Evolutionary conservation across 2,888 invertebrate species (phyloP).

Genomic region (Oligia latruncula): DNA sequence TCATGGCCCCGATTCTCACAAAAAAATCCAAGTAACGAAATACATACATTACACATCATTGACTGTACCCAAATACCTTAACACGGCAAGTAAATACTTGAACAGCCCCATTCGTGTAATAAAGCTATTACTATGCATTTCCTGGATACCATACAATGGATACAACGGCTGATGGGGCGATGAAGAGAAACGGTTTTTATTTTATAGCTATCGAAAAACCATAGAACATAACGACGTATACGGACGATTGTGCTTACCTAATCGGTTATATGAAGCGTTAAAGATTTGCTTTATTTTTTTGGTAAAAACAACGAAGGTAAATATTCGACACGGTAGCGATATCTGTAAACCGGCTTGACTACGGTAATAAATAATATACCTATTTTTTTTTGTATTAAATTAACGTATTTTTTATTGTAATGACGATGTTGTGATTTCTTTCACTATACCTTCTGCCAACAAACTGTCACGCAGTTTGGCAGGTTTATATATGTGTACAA

Average conservation of each 20-base stretch:
- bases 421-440: too few relatives aligned
- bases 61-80: constrained; percentile 15
- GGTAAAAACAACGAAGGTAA: constrained; percentile 30
- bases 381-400: too few relatives aligned
- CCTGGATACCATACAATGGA: constrained; percentile 62
- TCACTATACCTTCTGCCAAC: too few relatives aligned
- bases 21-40: neutral
- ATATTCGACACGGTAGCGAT: neutral
- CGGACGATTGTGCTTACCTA: constrained; percentile 63
- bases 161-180: constrained; percentile 56
- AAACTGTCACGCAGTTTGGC: too few relatives aligned
- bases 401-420: too few relatives aligned
- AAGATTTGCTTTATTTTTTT: constrained; percentile 45
- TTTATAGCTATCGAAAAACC: constrained; percentile 67
- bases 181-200: constrained; percentile 64
- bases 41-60: constrained; percentile 28
- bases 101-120: constrained; percentile 57
- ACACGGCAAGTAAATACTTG: constrained; percentile 56
- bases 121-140: constrained; percentile 68
- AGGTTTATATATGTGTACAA: too few relatives aligned
- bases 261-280: constrained; percentile 66
- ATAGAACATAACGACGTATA: constrained; percentile 67
- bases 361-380: neutral
- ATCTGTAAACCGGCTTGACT: neutral
- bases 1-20: neutral